Percentiles rank a stretch among this genome's conserved stretches.
Evolutionary conservation across 2,888 invertebrate species (phyloP).

Genomic region (Spodoptera exigua): DNA sequence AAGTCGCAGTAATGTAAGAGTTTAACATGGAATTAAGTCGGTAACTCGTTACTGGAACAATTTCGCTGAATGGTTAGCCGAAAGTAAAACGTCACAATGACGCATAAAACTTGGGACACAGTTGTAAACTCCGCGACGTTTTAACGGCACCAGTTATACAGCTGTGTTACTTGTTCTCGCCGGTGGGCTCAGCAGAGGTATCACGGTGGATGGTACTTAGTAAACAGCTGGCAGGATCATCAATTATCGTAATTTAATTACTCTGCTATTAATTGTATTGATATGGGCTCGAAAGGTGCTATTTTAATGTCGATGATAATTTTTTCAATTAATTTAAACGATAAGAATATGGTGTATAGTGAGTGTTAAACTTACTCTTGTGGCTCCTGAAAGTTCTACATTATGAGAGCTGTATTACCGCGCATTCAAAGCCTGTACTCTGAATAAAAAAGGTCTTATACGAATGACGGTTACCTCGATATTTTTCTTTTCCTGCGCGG

Average conservation of each 20-base stretch:
- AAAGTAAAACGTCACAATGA: constrained; percentile 17
- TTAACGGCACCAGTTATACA: constrained; percentile 3
- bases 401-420: background rate
- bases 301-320: too few relatives aligned
- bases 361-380: too few relatives aligned
- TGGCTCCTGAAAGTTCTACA: too few relatives aligned
- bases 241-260: too few relatives aligned
- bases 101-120: constrained; percentile 17
- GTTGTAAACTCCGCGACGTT: constrained; percentile 17
- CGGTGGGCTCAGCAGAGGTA: too few relatives aligned
- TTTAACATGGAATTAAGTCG: constrained; percentile 22
- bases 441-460: background rate
- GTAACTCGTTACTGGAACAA: constrained; percentile 13
- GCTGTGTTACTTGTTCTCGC: constrained; percentile 10
- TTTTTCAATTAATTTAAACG: too few relatives aligned
- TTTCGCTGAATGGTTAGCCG: constrained; percentile 13
- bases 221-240: too few relatives aligned
- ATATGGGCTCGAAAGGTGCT: too few relatives aligned
- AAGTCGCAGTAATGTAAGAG: constrained; percentile 30
- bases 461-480: background rate
- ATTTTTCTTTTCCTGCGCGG: background rate
- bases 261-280: too few relatives aligned
- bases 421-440: background rate
- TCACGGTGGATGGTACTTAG: too few relatives aligned
- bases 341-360: too few relatives aligned